Evolutionary conservation across 53 echinoderm and acorn worm genomes (phyloP), one percentile per base, ranked within the genome.

Genomic region (Apostichopus leukothele): DNA sequence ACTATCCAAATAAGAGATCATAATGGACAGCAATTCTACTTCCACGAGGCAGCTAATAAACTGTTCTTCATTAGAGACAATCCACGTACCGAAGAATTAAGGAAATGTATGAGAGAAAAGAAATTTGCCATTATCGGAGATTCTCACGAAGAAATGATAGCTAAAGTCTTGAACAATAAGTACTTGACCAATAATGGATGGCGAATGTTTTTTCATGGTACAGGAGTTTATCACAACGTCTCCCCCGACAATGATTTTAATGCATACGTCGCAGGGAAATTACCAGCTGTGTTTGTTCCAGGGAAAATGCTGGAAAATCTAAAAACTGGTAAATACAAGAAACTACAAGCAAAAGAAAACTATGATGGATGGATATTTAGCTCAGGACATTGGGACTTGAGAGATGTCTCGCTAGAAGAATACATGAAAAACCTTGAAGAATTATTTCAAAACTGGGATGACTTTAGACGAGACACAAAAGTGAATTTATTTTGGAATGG

Each of bases 311-410:
- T 85, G 4, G 25, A 85, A 50, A 25, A 25, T 4, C 85, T 85
- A 14, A 5, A 26, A 66, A 85, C 20, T 67, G 67, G 68, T 67
- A 12, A 16, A 1, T 85, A 85, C 13, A 12, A 10, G 5, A 50
- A 16, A 39, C 12, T 85, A 14, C 66, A 85, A 68, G 63, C 23
- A 4, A 18, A 71, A 18, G 50, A 85, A 7, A n/a, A 66, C 61
- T 63, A 67, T 67, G 85, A 85, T 20, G 85, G 63, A 0, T 85
- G 85, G 85, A 27, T 85, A 12, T 66, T 85, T 67, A 67, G 68
- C 67, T 66, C 85, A 63, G 85, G 85, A 9, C 85, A 85, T 16
- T 85, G 85, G 85, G 85, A 85, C 67, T 67, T 85, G 50, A 59
- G 85, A 12, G 85, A 85, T 67, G 66, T 66, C 3, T 67, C 85